Evolutionary conservation across 2,888 invertebrate genomes (phyloP), one percentile per base, ranked within the genome.

Genomic region (Erynnis tages): DNA sequence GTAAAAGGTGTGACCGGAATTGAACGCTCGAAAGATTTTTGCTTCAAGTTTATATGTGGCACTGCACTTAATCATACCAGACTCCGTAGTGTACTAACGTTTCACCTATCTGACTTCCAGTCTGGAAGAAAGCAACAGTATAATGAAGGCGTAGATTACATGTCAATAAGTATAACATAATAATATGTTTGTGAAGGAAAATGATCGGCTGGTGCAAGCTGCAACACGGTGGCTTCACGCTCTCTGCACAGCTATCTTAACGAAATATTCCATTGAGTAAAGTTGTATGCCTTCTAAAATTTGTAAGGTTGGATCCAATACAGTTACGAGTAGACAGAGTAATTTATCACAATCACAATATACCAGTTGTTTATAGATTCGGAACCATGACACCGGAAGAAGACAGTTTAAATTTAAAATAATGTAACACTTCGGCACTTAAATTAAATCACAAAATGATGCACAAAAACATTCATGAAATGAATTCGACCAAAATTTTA

Each of bases 231-330:
- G 50, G 48, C 57, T 70, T 75, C 60, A 79, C 81, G 81, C 82
- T 85, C 76, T 84, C 82, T 81, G 69, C 63, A 61, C 79, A 79
- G 62, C 69, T 58, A 81, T 74, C 68, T 68, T 60, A 55, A 59
- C 40, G 62, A 62, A 65, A 67, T 65, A 63, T 63, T 55, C 30
- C 47, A 52, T 50, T 45, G 53, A 57, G 37, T 53, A 38, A 43
- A 57, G 54, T 43, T 30, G 17, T 16, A 43, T 44, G 54, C 52
- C 16, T 10, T 27, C 30, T 10, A 21, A 32, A 10, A 30, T 32
- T 13, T 7, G 3, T 16, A 16, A 16, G 32, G 6, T 5, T 30
- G n/a, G n/a, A n/a, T n/a, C n/a, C n/a, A n/a, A n/a, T n/a, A n/a
- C n/a, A n/a, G n/a, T n/a, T n/a, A n/a, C n/a, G n/a, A n/a, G n/a